These are phyloP conservation scores for Rotaria socialis DNA, from an alignment of 2,888 invertebrate genomes.

Conservation along the genomic window DNA sequence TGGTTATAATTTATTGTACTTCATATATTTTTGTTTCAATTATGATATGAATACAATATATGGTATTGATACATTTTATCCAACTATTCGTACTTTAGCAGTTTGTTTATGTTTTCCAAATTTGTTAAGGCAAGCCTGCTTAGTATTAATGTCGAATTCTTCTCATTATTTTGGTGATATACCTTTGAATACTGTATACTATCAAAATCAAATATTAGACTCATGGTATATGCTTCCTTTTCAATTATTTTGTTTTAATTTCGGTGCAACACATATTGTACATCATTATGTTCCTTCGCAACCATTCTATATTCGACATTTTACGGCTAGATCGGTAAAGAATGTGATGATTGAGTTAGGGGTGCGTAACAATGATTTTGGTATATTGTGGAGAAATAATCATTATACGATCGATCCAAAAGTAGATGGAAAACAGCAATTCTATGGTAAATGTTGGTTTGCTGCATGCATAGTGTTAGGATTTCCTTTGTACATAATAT, in stretches of 20 bases:
- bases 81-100: background rate
- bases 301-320: constrained; percentile 5
- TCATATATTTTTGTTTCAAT: background rate
- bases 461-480: background rate
- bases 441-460: background rate
- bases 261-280: background rate
- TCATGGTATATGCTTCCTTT: background rate
- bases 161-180: background rate
- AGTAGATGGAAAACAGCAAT: background rate
- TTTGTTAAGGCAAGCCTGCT: background rate
- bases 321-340: background rate
- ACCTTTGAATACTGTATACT: background rate
- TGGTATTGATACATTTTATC: background rate
- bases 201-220: constrained; percentile 7
- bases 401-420: background rate
- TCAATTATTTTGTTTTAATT: constrained; percentile 8
- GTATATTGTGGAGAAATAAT: background rate
- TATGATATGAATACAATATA: background rate
- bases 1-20: background rate
- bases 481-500: background rate
- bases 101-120: background rate
- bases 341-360: background rate
- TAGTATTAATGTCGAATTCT: background rate
- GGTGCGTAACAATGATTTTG: background rate
- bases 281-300: background rate